Evolutionary conservation across 2,888 invertebrate genomes (phyloP), one percentile per base, ranked within the genome.

Genomic region (Sinohyriopsis cumingii): DNA sequence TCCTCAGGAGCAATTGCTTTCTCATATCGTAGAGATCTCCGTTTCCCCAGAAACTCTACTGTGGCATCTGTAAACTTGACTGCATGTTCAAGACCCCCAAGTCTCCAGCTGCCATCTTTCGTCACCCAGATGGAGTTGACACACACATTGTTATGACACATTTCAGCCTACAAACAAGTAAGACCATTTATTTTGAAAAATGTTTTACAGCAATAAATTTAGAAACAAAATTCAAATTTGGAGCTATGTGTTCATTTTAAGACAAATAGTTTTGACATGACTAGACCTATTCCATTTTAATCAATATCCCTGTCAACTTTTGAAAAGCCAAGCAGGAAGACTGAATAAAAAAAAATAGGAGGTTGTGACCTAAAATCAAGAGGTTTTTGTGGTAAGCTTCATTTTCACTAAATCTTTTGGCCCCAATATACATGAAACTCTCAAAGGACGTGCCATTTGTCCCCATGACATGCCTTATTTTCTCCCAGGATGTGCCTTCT

Each of bases 41-140:
- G 76, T 22, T 71, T 69, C 65, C 93, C 93, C 75, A 92, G 92
- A 85, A 95, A 96, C 68, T 94, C 93, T 64, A 91, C 88, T 20
- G 95, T 82, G 18, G 76, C 78, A 15, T 85, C 81, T 24, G 73
- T 65, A 91, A 86, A 93, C 92, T 45, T 94, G 93, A 77, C 94
- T 92, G 84, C 77, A 77, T 88, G 93, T 88, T 97, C 96, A 85
- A 96, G 92, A 6, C 95, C 95, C 19, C 95, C 95, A 54, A 97
- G 91, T 87, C 95, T 95, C 97, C 97, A 97, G 71, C 93, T 93
- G 0, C 96, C 96, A 90, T 96, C 95, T 22, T 93, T 92, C 45
- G 94, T 94, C 12, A 96, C 93, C 91, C 95, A 97, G 73, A 97
- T 92, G 6, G 96, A 94, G 77, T 94, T 93, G 78, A 93, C 91